These are phyloP conservation scores for Crypturellus undulatus DNA, from an alignment of 2,113 vertebrate species.

Conservation along the genomic window DNA sequence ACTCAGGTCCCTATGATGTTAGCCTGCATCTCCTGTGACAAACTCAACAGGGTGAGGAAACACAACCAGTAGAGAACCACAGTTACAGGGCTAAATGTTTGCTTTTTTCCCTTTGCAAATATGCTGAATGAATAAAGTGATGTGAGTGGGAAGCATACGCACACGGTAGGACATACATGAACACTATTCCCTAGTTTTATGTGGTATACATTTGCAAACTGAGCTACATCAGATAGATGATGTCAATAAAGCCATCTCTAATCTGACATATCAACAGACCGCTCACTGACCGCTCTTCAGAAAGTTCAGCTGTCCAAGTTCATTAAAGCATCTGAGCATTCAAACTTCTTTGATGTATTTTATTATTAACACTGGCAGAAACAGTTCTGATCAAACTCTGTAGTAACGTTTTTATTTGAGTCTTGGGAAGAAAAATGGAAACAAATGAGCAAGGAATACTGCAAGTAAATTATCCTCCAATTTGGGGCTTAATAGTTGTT, in stretches of 20 bases:
- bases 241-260: background rate
- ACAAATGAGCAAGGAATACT: background rate
- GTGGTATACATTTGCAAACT: background rate
- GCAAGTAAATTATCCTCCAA: background rate
- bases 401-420: background rate
- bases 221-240: background rate
- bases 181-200: background rate
- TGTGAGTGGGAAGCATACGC: background rate
- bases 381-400: background rate
- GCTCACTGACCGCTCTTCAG: background rate
- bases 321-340: background rate
- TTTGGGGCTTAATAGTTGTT: background rate
- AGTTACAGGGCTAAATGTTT: background rate
- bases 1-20: background rate
- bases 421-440: background rate
- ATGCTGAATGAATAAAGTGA: background rate
- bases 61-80: background rate
- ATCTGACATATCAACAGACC: background rate
- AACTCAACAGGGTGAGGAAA: background rate
- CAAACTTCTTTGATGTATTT: background rate
- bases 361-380: background rate
- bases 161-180: background rate
- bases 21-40: background rate
- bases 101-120: background rate
- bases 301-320: background rate